Conservation (phyloP, 1,140 invertebrate genomes). For the Ips nitidus region DNA sequence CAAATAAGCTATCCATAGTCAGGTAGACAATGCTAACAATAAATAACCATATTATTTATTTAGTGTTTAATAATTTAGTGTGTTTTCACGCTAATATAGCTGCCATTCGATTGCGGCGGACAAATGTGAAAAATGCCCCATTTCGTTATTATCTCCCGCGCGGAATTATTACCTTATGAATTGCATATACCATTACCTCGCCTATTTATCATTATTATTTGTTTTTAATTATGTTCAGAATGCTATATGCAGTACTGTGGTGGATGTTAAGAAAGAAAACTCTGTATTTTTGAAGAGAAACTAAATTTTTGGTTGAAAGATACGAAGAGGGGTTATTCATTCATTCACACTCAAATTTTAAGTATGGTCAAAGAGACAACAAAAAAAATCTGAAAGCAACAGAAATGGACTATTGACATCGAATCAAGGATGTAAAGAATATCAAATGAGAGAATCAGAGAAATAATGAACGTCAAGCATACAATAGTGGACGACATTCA, state of each 20-base stretch:
- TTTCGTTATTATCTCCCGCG: conserved; percentile 25
- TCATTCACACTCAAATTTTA: no score
- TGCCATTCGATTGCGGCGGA: conserved; percentile 16
- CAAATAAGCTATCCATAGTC: conserved; percentile 2
- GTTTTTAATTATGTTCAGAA: background rate
- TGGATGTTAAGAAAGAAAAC: no score
- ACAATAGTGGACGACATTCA: no score
- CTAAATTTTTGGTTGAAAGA: no score
- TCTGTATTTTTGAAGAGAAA: no score
- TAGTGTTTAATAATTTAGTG: conserved; percentile 17
- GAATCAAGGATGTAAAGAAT: no score
- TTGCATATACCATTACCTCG: conserved; percentile 17
- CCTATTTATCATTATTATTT: conserved; percentile 30
- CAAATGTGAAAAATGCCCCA: conserved; percentile 21
- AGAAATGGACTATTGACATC: no score
- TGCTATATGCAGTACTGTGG: background rate
- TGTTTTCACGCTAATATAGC: conserved; percentile 27
- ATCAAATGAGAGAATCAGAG: no score
- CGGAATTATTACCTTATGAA: conserved; percentile 4
- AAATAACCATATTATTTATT: conserved; percentile 16
- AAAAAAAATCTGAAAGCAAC: no score
- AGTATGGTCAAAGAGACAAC: no score
- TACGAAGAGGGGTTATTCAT: no score
- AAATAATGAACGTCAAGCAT: no score
- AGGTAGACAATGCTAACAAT: conserved; percentile 24